Percentiles rank a stretch among this genome's conserved stretches.
Conservation (phyloP, 2,888 invertebrate genomes). For the Nymphalis c-album region DNA sequence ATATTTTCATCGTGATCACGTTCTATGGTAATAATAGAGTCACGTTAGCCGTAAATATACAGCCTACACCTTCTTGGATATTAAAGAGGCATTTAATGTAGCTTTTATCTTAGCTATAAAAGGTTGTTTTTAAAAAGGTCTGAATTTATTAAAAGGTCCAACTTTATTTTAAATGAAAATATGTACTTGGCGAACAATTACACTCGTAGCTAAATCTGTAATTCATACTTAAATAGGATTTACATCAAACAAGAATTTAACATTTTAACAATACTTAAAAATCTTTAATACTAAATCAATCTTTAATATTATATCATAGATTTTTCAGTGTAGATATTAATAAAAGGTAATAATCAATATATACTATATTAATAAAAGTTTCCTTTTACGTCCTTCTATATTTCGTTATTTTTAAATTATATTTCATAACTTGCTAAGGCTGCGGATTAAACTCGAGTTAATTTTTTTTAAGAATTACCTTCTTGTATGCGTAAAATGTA, state of each 20-base stretch:
- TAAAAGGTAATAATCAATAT: too few species aligned
- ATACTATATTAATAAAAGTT: too few species aligned
- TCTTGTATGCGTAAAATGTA: background rate
- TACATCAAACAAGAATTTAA: too few species aligned
- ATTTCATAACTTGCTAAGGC: too few species aligned
- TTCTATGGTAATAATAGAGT: constrained; percentile 2
- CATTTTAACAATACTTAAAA: too few species aligned
- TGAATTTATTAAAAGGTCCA: background rate
- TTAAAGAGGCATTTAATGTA: constrained; percentile 2
- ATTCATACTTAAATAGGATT: background rate
- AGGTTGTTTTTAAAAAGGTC: background rate
- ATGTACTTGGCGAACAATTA: too few species aligned
- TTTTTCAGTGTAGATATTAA: too few species aligned
- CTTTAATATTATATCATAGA: too few species aligned
- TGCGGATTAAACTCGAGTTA: too few species aligned
- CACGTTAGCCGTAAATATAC: constrained; percentile 8
- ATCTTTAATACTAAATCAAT: too few species aligned
- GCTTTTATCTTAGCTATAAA: constrained; percentile 12
- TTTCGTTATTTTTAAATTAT: too few species aligned
- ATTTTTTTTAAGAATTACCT: background rate
- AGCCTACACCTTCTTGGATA: background rate
- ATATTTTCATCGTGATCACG: constrained; percentile 5
- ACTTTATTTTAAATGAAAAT: background rate
- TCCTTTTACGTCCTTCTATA: too few species aligned
- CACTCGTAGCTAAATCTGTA: background rate